These are phyloP conservation scores for Drosophila pseudotalamancana DNA, from an alignment of 2,888 invertebrate genomes.

Conservation along the genomic window DNA sequence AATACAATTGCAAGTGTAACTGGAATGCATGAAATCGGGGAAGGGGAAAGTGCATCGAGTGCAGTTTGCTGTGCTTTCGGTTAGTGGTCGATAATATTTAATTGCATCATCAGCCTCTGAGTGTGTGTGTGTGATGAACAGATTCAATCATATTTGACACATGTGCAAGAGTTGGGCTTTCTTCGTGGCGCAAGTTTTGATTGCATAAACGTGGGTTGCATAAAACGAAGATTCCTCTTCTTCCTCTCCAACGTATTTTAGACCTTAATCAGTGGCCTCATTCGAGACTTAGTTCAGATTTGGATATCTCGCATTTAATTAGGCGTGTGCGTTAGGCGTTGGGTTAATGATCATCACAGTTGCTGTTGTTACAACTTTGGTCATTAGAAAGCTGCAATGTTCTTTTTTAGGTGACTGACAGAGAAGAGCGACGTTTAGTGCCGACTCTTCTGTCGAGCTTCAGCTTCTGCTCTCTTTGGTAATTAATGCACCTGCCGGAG, in stretches of 20 bases:
- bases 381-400: constrained; percentile 71
- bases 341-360: constrained; percentile 45
- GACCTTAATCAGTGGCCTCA: constrained; percentile 58
- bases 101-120: constrained; percentile 58
- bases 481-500: constrained; percentile 58
- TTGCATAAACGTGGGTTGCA: too few species aligned
- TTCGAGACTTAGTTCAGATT: constrained; percentile 46
- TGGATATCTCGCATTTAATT: constrained; percentile 72
- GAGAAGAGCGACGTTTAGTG: constrained; percentile 17
- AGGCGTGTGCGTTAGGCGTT: constrained; percentile 73
- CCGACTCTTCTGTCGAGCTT: constrained; percentile 20
- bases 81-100: constrained; percentile 53
- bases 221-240: constrained; percentile 1
- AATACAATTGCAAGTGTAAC: constrained; percentile 61
- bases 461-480: constrained; percentile 36
- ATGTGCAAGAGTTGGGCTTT: constrained; percentile 46
- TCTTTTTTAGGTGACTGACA: constrained; percentile 20
- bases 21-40: constrained; percentile 54
- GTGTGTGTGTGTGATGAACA: constrained; percentile 29
- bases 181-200: constrained; percentile 46
- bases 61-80: constrained; percentile 67
- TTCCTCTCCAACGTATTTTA: neutral
- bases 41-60: constrained; percentile 65
- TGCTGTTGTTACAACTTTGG: constrained; percentile 52
- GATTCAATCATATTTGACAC: constrained; percentile 55